phyloP scores from a whole-genome alignment of 37 sponge, comb jelly and placozoan species.

The Cladorhizidae sp. region DNA sequence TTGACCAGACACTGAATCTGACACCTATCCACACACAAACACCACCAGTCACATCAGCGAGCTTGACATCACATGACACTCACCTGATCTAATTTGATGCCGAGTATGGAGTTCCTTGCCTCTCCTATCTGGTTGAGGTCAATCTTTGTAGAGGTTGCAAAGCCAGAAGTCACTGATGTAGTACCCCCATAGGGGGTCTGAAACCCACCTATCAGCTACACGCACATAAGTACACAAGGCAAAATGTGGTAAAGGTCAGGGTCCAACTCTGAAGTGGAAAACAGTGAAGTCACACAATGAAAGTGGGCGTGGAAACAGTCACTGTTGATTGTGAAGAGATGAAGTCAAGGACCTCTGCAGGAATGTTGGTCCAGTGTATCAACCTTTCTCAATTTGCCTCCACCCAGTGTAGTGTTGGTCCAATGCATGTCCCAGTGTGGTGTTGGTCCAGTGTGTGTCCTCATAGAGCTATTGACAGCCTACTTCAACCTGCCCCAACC shows the following conservation, averaged over 20 bases:
- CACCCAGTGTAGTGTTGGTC: no score
- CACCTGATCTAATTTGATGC: constrained; percentile 97
- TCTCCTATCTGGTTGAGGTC: constrained; percentile 97
- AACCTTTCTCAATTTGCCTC: no score
- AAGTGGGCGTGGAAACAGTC: no score
- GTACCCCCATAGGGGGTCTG: constrained; percentile 62
- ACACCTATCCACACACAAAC: constrained; percentile 56
- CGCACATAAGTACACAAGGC: no score
- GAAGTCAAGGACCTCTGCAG: no score
- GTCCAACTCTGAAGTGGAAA: background rate
- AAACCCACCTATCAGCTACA: constrained; percentile 46
- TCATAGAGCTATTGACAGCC: no score
- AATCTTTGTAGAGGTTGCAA: constrained; percentile 71
- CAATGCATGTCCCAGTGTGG: no score
- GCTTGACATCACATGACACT: background rate
- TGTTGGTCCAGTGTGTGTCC: no score
- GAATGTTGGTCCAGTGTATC: no score
- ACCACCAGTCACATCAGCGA: background rate
- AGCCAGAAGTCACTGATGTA: constrained; percentile 76
- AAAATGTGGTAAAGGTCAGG: background rate
- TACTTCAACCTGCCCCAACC: no score
- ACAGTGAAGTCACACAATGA: background rate
- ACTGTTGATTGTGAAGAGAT: no score
- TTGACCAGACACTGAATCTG: constrained; percentile 97
- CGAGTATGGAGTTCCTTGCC: constrained; percentile 94